Evolutionary conservation across 1,140 invertebrate genomes (phyloP), one percentile per base, ranked within the genome.

Genomic region (Drosophila cardini): DNA sequence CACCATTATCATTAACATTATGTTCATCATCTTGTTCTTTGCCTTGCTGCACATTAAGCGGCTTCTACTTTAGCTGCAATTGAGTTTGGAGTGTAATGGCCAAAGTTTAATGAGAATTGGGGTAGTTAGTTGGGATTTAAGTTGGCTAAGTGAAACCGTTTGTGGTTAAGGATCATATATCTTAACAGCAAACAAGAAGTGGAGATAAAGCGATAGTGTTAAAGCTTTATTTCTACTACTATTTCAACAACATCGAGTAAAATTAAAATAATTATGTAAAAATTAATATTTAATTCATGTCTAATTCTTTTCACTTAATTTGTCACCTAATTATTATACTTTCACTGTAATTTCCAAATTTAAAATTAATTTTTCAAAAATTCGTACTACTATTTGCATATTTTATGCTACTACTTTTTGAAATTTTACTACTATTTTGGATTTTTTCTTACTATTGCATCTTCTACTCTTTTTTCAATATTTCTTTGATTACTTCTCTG

Each of bases 71-170:
- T 43, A 67, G 48, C 71, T 72, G 77, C 77, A 77, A 79, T 79
- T 79, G 69, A 77, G 74, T 79, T 77, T 68, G 45, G 46, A 79
- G 69, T 76, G 70, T 79, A 79, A 79, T 79, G 77, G 77, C 46
- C 60, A 79, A 79, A 79, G 77, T 79, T 79, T 79, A 79, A 79
- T 79, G 77, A 73, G 71, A 77, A 79, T 76, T 76, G 77, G 68
- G 68, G 73, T 76, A 79, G 73, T 76, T 79, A 79, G 73, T 62
- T 79, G 70, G 68, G 58, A 71, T 65, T 78, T 75, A 76, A 79
- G 68, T 79, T 64, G 52, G 36, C 63, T 72, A 78, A 78, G 52
- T 78, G 62, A 58, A 76, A 70, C 61, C 72, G 61, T 65, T 78
- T 64, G 55, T 42, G 65, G 65, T 55, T 64, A 10, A 11, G 15